These are phyloP conservation scores for Schizopygopsis pylzovi DNA, from an alignment of 2,797 vertebrate species.

Conservation along the genomic window DNA sequence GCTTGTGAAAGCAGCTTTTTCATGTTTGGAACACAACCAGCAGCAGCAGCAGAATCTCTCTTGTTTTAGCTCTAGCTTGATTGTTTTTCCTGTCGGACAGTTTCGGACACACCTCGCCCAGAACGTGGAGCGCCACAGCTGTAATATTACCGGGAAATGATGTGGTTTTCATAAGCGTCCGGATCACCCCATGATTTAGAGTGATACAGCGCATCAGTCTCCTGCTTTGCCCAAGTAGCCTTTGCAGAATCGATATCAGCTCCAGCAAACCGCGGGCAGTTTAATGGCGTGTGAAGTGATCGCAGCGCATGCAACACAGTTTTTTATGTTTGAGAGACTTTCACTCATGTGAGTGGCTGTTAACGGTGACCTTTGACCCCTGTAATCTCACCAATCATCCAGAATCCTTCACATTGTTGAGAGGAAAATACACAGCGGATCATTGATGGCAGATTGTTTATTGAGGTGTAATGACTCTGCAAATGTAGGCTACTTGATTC, in stretches of 20 bases:
- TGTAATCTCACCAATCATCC: background rate
- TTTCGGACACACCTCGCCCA: background rate
- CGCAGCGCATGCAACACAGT: slow-evolving; percentile 69
- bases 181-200: slow-evolving; percentile 64
- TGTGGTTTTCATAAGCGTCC: slow-evolving; percentile 47
- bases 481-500: background rate
- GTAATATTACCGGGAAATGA: slow-evolving; percentile 28
- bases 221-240: slow-evolving; percentile 66
- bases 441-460: background rate
- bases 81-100: slow-evolving; percentile 20
- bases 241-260: slow-evolving; percentile 74
- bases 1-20: background rate
- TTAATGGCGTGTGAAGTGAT: slow-evolving; percentile 74
- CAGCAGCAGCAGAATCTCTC: background rate
- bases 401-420: background rate
- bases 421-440: background rate
- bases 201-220: slow-evolving; percentile 72
- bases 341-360: slow-evolving; percentile 64
- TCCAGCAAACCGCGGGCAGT: slow-evolving; percentile 65
- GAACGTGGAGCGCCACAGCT: background rate
- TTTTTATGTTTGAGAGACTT: slow-evolving; percentile 67
- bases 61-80: slow-evolving; percentile 15
- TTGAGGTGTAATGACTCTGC: background rate
- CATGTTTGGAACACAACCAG: background rate
- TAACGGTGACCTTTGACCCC: slow-evolving; percentile 49